phyloP scores from a whole-genome alignment of 2,113 vertebrate species.

The Ceuthmochares aereus region DNA sequence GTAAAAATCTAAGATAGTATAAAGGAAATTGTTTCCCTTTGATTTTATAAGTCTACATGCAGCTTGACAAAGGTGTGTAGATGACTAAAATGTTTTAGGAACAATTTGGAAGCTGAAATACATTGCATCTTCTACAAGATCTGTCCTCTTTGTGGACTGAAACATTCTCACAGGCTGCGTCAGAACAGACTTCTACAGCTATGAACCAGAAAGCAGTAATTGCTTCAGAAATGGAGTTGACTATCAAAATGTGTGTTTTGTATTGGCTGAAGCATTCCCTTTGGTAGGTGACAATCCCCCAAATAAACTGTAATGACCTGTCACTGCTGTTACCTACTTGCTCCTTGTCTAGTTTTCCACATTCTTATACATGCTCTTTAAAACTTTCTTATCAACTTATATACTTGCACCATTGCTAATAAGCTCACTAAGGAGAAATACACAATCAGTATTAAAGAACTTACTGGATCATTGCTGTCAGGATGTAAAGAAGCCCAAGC shows the following conservation, averaged over 20 bases:
- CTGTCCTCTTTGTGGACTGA: constrained; percentile 44
- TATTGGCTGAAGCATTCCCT: constrained; percentile 64
- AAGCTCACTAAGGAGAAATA: not conserved
- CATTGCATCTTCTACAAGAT: constrained; percentile 31
- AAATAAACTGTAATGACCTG: not conserved
- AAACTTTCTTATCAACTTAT: not conserved
- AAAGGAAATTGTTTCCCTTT: not conserved
- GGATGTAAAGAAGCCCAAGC: not conserved
- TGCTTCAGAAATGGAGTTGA: constrained; percentile 67
- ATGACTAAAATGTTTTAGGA: not conserved
- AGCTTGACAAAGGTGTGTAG: not conserved
- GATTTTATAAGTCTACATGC: not conserved
- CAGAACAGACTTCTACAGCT: not conserved
- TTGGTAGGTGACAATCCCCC: constrained; percentile 42
- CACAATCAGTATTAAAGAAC: not conserved
- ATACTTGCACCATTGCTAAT: not conserved
- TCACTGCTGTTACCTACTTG: not conserved
- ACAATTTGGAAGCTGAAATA: constrained; percentile 28
- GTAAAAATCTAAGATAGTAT: not conserved
- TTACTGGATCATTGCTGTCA: not conserved
- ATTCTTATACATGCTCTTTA: not conserved
- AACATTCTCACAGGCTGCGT: not conserved
- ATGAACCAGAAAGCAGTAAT: constrained; percentile 33
- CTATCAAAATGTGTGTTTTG: constrained; percentile 55
- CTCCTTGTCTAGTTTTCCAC: not conserved